Base-by-base conservation (phyloP, 2,113 vertebrate species). In the Numida meleagris region DNA sequence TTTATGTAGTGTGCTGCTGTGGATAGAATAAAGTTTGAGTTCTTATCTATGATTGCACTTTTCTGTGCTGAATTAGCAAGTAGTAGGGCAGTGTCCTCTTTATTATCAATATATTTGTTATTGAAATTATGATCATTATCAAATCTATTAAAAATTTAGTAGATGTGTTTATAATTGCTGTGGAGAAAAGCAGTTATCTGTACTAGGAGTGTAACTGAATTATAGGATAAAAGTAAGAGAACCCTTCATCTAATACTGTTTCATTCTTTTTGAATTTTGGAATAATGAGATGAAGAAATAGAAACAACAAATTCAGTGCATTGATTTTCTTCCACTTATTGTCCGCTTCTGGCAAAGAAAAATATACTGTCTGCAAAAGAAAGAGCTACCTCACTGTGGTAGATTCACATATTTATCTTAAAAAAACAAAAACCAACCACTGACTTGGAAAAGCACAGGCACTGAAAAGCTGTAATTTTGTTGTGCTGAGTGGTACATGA, bases 31-130 rank as follows among this genome's bases (percentile, higher is more conserved):
- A 91, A 93, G 21, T 46, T 59, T 75, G 9, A 10, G 45, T 42
- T 65, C 50, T 95, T 90, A 81, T 79, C 62, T 86, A 53, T 79
- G 71, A 87, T 57, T 88, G 40, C 21, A 58, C 82, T 84, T 84
- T 90, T 34, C 27, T 84, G 14, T 89, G 63, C 21, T 72, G 62
- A 78, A 12, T 88, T 53, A 66, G 10, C 20, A 65, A 83, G 33
- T 67, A 31, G 59, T 63, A 82, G 29, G 14, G 29, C 36, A 71
- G 27, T 57, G 67, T 51, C 33, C 75, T 17, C 14, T 20, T 94
- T 89, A 68, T 83, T 25, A 62, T 50, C 58, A 55, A 78, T 82
- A 50, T 80, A 46, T 93, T 65, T 82, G n/a, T 21, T 58, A 82
- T 58, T 83, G 27, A 91, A 88, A 95, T 68, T 42, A 84, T 76